Evolutionary conservation across 2,888 invertebrate species (phyloP), one percentile per base, ranked within the genome.

Genomic region (Drosophila ustulata): DNA sequence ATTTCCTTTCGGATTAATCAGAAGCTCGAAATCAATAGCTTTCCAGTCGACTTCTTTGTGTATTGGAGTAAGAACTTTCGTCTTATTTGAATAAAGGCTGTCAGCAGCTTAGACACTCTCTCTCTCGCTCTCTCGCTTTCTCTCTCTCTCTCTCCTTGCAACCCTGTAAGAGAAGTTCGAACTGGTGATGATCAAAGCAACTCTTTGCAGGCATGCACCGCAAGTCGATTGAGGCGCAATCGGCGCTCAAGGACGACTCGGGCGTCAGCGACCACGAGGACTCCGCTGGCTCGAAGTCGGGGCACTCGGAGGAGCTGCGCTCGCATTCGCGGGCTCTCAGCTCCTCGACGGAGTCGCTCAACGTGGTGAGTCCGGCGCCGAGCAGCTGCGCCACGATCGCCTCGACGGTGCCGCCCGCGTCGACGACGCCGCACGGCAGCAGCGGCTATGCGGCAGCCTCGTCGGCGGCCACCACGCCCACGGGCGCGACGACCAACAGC

Each of bases 181-280:
- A n/a, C 3, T 51, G 0, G 6, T 41, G 7, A 41, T 7, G 2
- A 41, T 0, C 7, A 18, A 7, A 0, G n/a, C n/a, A 37, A 37
- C 43, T 13, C 1, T 9, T 25, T 18, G 6, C 58, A 99, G 99
- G 99, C 92, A 99, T 99, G 99, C 99, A 99, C 93, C 96, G 99
- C 90, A 99, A 99, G 93, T 98, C 98, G 53, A 93, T 99, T 91
- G 99, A 99, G 94, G 99, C 99, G 59, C 98, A 99, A 78, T 97
- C 97, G 88, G 97, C 98, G 92, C 95, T 99, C 75, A 98, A 97
- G 93, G 98, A 98, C 89, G 94, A 94, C 75, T 95, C 94, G 63
- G 94, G 94, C 72, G 95, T 94, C 85, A 95, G 95, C 90, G 96
- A 96, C 88, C 95, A 95, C 83, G 94, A 94, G 71, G 93, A 93